Percentiles rank a stretch among this genome's conserved stretches.
Evolutionary conservation across 2,113 vertebrate genomes (phyloP).

Genomic region (Diadophis punctatus): DNA sequence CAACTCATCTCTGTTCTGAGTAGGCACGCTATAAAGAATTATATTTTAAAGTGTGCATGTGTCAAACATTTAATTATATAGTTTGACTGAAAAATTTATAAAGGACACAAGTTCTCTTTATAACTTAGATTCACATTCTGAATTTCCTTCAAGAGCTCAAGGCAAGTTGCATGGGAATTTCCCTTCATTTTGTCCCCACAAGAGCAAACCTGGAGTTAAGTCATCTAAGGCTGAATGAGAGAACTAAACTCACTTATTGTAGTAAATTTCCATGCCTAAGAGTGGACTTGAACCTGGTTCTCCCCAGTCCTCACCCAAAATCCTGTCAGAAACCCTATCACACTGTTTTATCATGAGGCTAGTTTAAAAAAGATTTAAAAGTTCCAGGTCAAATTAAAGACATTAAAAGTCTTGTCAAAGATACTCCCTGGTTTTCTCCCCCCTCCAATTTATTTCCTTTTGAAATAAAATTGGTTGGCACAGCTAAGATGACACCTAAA

Average conservation of each 20-base stretch:
- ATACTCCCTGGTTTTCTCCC: too few species aligned
- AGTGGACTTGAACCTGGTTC: not conserved
- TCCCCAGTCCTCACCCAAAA: not conserved
- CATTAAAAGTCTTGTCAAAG: not conserved
- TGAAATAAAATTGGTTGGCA: not conserved
- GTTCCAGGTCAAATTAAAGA: not conserved
- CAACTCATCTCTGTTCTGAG: not conserved
- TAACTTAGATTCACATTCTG: not conserved
- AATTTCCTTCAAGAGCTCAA: not conserved
- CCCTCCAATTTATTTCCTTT: not conserved
- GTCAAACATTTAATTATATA: not conserved
- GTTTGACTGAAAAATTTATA: not conserved
- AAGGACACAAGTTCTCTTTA: not conserved
- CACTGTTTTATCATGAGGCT: not conserved
- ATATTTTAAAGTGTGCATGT: not conserved
- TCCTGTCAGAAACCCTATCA: not conserved
- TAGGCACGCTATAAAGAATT: not conserved
- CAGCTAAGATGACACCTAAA: slow-evolving; percentile 4
- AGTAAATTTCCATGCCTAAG: not conserved
- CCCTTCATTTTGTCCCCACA: not conserved
- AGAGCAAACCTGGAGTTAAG: not conserved
- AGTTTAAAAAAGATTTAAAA: not conserved
- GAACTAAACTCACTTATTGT: not conserved
- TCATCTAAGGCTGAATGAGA: not conserved
- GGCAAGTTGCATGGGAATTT: not conserved